These are phyloP conservation scores for Pholis gunnellus DNA, from an alignment of 2,113 vertebrate species.

Conservation along the genomic window DNA sequence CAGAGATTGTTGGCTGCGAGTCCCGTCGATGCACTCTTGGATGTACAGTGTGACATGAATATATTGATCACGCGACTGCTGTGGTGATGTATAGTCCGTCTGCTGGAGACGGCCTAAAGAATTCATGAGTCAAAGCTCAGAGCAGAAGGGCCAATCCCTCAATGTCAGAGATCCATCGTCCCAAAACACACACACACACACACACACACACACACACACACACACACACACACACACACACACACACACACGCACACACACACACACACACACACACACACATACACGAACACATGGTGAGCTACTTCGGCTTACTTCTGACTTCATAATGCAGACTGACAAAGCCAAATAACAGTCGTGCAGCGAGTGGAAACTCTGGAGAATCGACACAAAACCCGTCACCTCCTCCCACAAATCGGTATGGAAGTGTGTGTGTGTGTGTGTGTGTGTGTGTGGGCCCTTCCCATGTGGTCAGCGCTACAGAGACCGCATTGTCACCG, in stretches of 20 bases:
- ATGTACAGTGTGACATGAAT: slow-evolving; percentile 29
- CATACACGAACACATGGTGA: neutral
- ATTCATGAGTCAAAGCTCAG: slow-evolving; percentile 73
- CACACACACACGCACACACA: slow-evolving; percentile 11
- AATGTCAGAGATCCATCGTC: slow-evolving; percentile 65
- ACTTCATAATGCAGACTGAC: slow-evolving; percentile 58
- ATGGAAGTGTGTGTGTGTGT: slow-evolving; percentile 23
- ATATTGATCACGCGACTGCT: slow-evolving; percentile 45
- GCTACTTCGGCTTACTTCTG: slow-evolving; percentile 21
- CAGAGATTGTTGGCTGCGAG: neutral
- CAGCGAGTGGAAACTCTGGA: slow-evolving; percentile 43
- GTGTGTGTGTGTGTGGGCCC: too few relatives aligned
- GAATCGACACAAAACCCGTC: slow-evolving; percentile 41
- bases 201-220: too few relatives aligned
- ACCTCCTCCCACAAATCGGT: slow-evolving; percentile 26
- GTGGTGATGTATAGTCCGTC: slow-evolving; percentile 34
- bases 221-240: too few relatives aligned
- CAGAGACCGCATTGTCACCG: slow-evolving; percentile 58
- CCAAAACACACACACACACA: slow-evolving; percentile 20
- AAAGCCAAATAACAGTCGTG: slow-evolving; percentile 49
- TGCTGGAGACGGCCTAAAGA: slow-evolving; percentile 58
- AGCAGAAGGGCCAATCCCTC: slow-evolving; percentile 65
- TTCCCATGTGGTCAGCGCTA: slow-evolving; percentile 69
- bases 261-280: too few relatives aligned
- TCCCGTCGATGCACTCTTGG: neutral